Evolutionary conservation across 2,888 invertebrate genomes (phyloP), one percentile per base, ranked within the genome.

Genomic region (Belgica antarctica): DNA sequence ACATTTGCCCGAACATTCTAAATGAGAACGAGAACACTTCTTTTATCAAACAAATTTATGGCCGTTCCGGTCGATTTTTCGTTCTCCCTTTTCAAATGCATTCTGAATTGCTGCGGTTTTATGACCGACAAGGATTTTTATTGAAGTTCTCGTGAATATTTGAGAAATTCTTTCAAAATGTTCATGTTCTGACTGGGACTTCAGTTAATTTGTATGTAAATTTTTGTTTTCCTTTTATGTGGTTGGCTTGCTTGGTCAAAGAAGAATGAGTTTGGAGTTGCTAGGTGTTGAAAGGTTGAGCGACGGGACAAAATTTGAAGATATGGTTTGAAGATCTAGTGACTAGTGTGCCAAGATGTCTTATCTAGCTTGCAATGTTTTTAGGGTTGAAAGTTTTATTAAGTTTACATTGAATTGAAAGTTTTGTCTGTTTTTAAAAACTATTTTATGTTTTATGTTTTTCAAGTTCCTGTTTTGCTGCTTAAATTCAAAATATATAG

Each of bases 1-100:
- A 47, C 17, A n/a, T 61, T 61, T 25, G n/a, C 27, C 27, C 15
- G n/a, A 22, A 19, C 61, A 28, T 12, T 17, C 24, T n/a, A n/a
- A n/a, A n/a, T n/a, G n/a, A n/a, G n/a, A n/a, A n/a, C n/a, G 19
- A 47, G 47, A 62, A 62, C 62, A 62, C 62, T 62, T 62, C 36
- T 2, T 28, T 66, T 66, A 66, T 66, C 65, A 66, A 46, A 66
- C 34, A 66, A 66, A 66, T 66, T 66, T 66, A 66, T 34, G 36
- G 24, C 7, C 61, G 61, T 61, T 52, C 41, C 41, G 41, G 41
- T 4, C 41, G 3, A 4, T 31, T 52, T 52, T 22, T 41, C 17
- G 17, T 27, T 59, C 19, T 22, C 3, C 59, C 27, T 59, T 27
- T 59, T 27, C 12, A n/a, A 59, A 27, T 27, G 25, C 25, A 27